These are phyloP conservation scores for Podargus strigoides DNA, from an alignment of 2,797 vertebrate species.

Conservation along the genomic window DNA sequence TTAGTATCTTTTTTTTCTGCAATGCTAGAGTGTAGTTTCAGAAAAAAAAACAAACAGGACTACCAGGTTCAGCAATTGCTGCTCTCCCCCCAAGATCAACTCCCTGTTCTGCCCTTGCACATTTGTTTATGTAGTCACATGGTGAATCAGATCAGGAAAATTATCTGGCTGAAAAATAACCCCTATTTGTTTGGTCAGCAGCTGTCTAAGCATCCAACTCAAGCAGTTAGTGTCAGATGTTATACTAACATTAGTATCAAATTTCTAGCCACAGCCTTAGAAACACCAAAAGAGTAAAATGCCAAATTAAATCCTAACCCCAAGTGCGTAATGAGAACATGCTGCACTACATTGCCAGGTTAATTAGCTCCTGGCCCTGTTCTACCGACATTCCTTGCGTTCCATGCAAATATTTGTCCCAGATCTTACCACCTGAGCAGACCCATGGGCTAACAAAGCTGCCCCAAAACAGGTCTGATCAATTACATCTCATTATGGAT, in stretches of 20 bases:
- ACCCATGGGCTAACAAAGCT: background rate
- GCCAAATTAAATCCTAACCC: background rate
- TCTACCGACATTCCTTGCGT: background rate
- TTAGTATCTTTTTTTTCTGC: background rate
- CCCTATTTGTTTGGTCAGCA: background rate
- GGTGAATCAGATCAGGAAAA: conserved; percentile 7
- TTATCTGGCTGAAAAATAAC: conserved; percentile 32
- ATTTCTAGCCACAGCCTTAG: background rate
- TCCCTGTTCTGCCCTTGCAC: background rate
- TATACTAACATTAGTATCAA: background rate
- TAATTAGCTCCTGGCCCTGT: conserved; percentile 29
- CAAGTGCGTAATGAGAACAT: background rate
- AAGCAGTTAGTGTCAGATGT: background rate
- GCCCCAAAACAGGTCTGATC: background rate
- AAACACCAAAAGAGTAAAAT: background rate
- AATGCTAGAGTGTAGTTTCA: background rate
- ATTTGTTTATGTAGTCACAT: background rate
- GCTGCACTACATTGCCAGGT: background rate
- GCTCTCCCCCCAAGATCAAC: background rate
- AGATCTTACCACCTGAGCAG: conserved; percentile 9
- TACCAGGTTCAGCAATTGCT: background rate
- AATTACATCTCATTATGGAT: background rate
- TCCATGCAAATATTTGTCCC: conserved; percentile 21
- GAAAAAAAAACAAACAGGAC: background rate
- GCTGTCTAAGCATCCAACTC: background rate